Evolutionary conservation across 1,140 invertebrate species (phyloP).

Genomic region (Zaprionus nigranus): DNA sequence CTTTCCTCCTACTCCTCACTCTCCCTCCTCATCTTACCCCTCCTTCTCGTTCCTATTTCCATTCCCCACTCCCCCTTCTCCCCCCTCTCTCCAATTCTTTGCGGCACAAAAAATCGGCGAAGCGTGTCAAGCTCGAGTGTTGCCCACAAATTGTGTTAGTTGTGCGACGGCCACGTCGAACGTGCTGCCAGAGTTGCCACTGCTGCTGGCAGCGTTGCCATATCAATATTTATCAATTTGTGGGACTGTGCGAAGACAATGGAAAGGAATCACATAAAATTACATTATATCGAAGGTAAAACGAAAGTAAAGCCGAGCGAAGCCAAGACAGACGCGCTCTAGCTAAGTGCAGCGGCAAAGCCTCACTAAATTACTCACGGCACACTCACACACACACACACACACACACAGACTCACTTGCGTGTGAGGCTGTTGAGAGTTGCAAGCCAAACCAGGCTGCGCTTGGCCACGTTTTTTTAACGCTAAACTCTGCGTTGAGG

Average conservation of each 20-base stretch:
- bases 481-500: slow-evolving; percentile 30
- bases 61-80: no score
- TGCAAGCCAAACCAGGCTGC: slow-evolving; percentile 3
- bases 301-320: slow-evolving; percentile 12
- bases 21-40: background rate
- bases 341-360: slow-evolving; percentile 32
- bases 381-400: background rate
- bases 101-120: slow-evolving; percentile 68
- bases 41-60: background rate
- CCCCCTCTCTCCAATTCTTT: slow-evolving; percentile 22
- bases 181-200: slow-evolving; percentile 7
- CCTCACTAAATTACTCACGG: slow-evolving; percentile 37
- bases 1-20: background rate
- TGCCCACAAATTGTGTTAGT: slow-evolving; percentile 57
- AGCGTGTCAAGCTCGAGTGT: slow-evolving; percentile 68
- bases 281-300: slow-evolving; percentile 66
- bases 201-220: slow-evolving; percentile 43
- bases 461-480: background rate
- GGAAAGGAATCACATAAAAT: slow-evolving; percentile 69
- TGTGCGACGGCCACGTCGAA: background rate
- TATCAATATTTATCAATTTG: slow-evolving; percentile 82
- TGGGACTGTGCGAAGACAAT: slow-evolving; percentile 64
- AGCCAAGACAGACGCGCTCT: background rate
- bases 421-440: slow-evolving; percentile 47
- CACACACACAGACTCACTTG: slow-evolving; percentile 9